These are phyloP conservation scores for Callipepla californica DNA, from an alignment of 2,113 vertebrate genomes.

Conservation along the genomic window DNA sequence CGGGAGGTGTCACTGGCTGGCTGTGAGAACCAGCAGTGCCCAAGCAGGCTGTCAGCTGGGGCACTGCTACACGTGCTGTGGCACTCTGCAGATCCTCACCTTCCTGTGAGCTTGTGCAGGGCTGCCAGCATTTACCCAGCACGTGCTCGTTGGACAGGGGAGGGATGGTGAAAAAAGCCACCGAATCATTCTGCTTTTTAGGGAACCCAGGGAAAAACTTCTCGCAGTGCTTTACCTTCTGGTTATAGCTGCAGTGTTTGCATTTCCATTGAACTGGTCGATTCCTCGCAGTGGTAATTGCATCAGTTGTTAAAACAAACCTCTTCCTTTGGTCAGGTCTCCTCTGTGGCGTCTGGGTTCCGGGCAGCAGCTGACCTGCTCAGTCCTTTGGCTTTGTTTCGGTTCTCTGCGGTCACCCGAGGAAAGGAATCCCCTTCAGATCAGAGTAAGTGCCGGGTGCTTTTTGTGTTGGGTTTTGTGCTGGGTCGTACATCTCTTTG, in stretches of 20 bases:
- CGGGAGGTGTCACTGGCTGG: constrained; percentile 56
- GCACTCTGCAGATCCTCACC: not conserved
- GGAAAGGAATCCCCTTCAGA: constrained; percentile 78
- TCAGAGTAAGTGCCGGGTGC: constrained; percentile 76
- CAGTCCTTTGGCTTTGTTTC: constrained; percentile 88
- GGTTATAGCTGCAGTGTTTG: not conserved
- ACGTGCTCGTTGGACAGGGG: not conserved
- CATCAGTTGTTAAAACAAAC: not conserved
- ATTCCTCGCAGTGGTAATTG: not conserved
- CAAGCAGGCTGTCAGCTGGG: not conserved
- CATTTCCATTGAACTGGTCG: too few species aligned
- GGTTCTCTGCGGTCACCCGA: constrained; percentile 86
- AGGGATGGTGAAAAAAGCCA: not conserved
- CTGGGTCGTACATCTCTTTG: not conserved
- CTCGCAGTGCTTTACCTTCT: not conserved
- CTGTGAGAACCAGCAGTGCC: not conserved
- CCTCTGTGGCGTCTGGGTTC: constrained; percentile 78
- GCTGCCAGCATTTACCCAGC: not conserved
- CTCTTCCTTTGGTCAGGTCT: constrained; percentile 70
- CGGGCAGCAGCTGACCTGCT: constrained; percentile 83
- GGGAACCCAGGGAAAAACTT: not conserved
- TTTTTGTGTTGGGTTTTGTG: not conserved
- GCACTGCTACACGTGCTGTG: not conserved
- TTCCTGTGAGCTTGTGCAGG: not conserved
- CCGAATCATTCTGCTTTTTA: not conserved